Evolutionary conservation across 2,113 vertebrate species (phyloP), one percentile per base, ranked within the genome.

Genomic region (Lepus europaeus): DNA sequence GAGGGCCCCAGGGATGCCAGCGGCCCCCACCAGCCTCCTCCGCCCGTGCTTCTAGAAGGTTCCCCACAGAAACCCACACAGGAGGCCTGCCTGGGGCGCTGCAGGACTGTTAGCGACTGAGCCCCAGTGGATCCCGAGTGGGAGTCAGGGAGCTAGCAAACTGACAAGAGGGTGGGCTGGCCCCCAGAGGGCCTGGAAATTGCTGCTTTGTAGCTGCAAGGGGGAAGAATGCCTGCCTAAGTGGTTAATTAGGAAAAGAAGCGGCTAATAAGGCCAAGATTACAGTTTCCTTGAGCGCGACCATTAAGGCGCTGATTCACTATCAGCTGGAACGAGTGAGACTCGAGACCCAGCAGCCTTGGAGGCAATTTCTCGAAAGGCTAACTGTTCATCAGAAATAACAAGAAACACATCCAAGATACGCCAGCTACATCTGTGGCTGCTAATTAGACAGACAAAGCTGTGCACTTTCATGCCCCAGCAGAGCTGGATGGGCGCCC

Each of bases 161-260:
- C 70, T 49, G 70, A 93, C 74, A 83, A 79, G 49, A 79, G 2
- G 73, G 27, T 1, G 3, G 27, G 22, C 19, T 92, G 69, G 63
- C 74, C 96, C 74, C 25, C 59, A 92, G 56, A 77, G 31, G 5
- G 36, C 53, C 56, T 90, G 79, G 88, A 78, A 81, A 88, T 70
- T 13, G 51, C 39, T 53, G 25, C 73, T 86, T 68, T n/a, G 49
- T 78, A 73, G 74, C 72, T 63, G 12, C 9, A 39, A 64, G 7
- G 51, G 17, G 22, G n/a, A 74, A 19, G 56, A 29, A 64, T 16
- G 63, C 69, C 45, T 86, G 33, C 81, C 64, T 49, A 85, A 69
- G 72, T 72, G 56, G 39, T 63, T 90, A 83, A 70, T 96, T 80
- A 82, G 61, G 81, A 63, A 72, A 95, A 85, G 51, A 64, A 27